Evolutionary conservation across 2,888 invertebrate species (phyloP), one percentile per base, ranked within the genome.

Genomic region (Drosophila acutilabella): DNA sequence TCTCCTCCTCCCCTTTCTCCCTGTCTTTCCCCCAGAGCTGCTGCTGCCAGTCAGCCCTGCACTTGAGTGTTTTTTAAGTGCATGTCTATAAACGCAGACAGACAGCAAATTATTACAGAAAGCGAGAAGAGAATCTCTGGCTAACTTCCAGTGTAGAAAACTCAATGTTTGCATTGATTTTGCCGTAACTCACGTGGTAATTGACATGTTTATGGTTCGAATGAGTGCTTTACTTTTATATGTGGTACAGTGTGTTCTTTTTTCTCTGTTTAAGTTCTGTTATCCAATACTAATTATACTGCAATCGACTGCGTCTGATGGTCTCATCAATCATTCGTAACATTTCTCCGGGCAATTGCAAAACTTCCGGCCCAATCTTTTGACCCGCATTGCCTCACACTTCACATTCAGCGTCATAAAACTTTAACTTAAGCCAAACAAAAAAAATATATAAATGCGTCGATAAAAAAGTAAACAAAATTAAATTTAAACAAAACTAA

Each of bases 1-100:
- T 53, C 4, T 3, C 18, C 16, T 18, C 40, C 36, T 30, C 23
- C 14, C 14, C 4, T 61, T 47, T 53, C 4, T 48, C 18, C 7
- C 20, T 36, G 42, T 44, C 47, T 48, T 48, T 44, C 36, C 36
- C 36, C 36, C 13, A 11, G 30, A 11, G 47, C 13, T 56, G 42
- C n/a, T 77, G 76, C 40, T 53, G 42, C 42, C 74, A 66, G 81
- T 78, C 69, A 69, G 84, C 78, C 75, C 78, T 86, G 82, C 78
- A 76, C 76, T 72, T 78, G 85, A 84, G 88, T 84, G 84, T 85
- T 88, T 84, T 87, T 84, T 84, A 84, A 84, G 84, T 84, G 84
- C 84, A 82, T 64, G 84, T 78, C 88, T 72, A 84, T 85, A 84
- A 88, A 84, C 64, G 69, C 65, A 58, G 69, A 75, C 81, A 70